Conservation (phyloP, 92 coral and sea anemone species). For the Siderastrea radians region DNA sequence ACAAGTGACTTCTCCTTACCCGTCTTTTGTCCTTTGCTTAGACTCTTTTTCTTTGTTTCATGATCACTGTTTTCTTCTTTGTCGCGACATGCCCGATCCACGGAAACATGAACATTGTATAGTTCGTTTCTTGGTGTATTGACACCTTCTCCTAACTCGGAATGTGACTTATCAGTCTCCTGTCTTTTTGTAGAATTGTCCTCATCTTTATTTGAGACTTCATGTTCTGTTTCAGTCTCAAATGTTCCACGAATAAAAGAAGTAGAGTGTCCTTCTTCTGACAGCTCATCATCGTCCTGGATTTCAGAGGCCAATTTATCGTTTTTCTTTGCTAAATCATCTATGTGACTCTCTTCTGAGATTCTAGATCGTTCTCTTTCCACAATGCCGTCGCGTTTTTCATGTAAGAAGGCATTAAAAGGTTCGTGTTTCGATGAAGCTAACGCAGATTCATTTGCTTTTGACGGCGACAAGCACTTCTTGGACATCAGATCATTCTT, state of each 20-base stretch:
- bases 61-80: background rate
- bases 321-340: background rate
- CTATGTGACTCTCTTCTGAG: background rate
- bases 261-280: background rate
- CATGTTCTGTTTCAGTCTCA: background rate
- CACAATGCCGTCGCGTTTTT: background rate
- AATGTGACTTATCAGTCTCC: background rate
- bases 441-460: background rate
- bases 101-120: background rate
- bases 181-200: background rate
- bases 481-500: background rate
- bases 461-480: background rate
- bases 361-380: background rate
- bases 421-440: background rate
- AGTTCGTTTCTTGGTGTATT: background rate
- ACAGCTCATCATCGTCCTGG: background rate
- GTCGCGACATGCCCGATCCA: background rate
- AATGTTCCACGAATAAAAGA: background rate
- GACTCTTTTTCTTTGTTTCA: background rate
- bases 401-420: background rate
- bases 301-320: background rate
- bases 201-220: background rate
- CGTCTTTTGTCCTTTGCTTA: background rate
- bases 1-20: background rate
- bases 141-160: background rate